phyloP scores from a whole-genome alignment of 2,888 invertebrate species.

The Malacosoma neustria region DNA sequence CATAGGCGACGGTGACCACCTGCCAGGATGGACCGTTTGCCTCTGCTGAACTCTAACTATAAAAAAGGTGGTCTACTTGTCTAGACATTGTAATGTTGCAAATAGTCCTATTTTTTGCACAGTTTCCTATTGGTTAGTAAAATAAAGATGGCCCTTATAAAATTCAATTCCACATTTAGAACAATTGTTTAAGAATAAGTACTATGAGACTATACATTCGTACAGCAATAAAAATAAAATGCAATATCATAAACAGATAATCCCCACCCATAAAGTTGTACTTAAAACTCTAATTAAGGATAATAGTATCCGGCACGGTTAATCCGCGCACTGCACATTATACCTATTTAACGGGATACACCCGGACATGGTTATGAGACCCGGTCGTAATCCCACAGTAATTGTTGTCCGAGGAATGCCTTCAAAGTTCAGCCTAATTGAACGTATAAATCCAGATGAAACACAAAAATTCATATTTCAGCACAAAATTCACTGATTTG shows the following conservation, averaged over 20 bases:
- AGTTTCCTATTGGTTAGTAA: no score
- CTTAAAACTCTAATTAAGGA: constrained; percentile 59
- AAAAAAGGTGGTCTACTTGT: no score
- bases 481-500: no score
- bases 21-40: no score
- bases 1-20: no score
- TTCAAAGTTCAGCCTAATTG: constrained; percentile 33
- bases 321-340: constrained; percentile 57
- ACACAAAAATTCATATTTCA: no score
- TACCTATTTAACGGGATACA: constrained; percentile 64
- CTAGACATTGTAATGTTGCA: no score
- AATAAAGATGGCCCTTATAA: no score
- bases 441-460: not conserved
- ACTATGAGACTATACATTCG: not conserved
- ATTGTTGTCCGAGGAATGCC: constrained; percentile 65
- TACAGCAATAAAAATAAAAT: not conserved
- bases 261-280: constrained; percentile 44
- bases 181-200: no score
- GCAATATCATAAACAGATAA: constrained; percentile 14
- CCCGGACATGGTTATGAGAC: constrained; percentile 58
- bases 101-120: no score
- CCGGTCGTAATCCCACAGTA: constrained; percentile 57
- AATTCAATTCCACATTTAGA: no score
- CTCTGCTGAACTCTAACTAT: no score
- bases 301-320: constrained; percentile 55